Percentiles rank a stretch among this genome's conserved stretches.
Conservation (phyloP, 1,140 invertebrate genomes). For the Drosophila chauvacae region DNA sequence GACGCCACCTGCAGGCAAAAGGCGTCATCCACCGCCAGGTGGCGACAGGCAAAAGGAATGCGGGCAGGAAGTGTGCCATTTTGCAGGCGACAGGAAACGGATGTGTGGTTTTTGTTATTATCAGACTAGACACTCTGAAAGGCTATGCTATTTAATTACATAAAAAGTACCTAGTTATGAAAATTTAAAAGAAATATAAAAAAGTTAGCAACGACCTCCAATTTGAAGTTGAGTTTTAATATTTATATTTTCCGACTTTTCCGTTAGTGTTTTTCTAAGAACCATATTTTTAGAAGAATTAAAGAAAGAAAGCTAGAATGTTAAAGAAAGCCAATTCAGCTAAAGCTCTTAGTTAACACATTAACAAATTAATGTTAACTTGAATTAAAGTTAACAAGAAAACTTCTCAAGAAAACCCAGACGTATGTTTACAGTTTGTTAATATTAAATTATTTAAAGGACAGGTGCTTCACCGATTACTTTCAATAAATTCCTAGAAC, state of each 20-base stretch:
- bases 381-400: too few relatives aligned
- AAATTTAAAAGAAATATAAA: too few relatives aligned
- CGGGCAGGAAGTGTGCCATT: conserved; percentile 13
- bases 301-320: too few relatives aligned
- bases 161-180: neutral
- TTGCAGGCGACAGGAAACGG: neutral
- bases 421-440: neutral
- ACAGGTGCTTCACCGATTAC: too few relatives aligned
- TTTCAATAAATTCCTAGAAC: too few relatives aligned
- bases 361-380: too few relatives aligned
- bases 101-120: neutral
- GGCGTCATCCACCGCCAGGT: neutral
- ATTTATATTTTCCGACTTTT: neutral
- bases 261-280: neutral
- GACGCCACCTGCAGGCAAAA: conserved; percentile 9
- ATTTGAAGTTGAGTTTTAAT: too few relatives aligned
- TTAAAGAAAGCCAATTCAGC: neutral
- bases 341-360: too few relatives aligned
- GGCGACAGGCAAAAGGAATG: conserved; percentile 18
- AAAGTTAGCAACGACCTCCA: too few relatives aligned
- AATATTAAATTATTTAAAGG: neutral
- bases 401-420: neutral
- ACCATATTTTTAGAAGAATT: too few relatives aligned
- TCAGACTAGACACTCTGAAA: too few relatives aligned
- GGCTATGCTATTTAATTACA: too few relatives aligned